Percentiles rank a stretch among this genome's conserved stretches.
Evolutionary conservation across 2,888 invertebrate genomes (phyloP).

Genomic region (Drosophila atroscutellata): DNA sequence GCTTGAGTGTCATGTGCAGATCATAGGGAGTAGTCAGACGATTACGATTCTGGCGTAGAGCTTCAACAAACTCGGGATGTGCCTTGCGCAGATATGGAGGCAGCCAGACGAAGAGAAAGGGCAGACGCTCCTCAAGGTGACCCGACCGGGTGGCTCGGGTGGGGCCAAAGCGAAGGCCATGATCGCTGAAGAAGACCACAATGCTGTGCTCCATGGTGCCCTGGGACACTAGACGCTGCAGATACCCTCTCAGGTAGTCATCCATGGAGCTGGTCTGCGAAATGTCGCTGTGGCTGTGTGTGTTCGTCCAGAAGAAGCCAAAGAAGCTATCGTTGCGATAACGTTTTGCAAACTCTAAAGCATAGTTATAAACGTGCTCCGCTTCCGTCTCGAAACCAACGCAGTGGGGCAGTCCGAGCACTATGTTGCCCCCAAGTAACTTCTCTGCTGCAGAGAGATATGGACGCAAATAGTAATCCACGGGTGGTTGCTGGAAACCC

Average conservation of each 20-base stretch:
- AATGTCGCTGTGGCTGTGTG: slow-evolving; percentile 90
- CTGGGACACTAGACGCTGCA: slow-evolving; percentile 87
- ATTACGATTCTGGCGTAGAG: slow-evolving; percentile 88
- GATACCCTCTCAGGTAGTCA: slow-evolving; percentile 86
- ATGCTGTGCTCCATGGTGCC: slow-evolving; percentile 88
- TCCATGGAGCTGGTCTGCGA: slow-evolving; percentile 90
- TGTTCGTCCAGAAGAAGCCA: slow-evolving; percentile 92
- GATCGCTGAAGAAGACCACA: slow-evolving; percentile 91
- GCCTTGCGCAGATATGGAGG: slow-evolving; percentile 87
- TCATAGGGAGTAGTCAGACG: slow-evolving; percentile 91
- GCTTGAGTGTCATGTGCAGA: slow-evolving; percentile 89
- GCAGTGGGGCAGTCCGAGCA: slow-evolving; percentile 87
- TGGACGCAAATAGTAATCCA: slow-evolving; percentile 93
- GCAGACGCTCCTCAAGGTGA: slow-evolving; percentile 92
- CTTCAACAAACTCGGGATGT: slow-evolving; percentile 86
- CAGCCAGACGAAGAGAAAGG: slow-evolving; percentile 89
- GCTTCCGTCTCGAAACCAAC: slow-evolving; percentile 88
- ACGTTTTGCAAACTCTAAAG: slow-evolving; percentile 88
- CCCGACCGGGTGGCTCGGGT: slow-evolving; percentile 89
- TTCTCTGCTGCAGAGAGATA: slow-evolving; percentile 89
- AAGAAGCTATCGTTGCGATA: slow-evolving; percentile 89
- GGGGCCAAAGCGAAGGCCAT: slow-evolving; percentile 92
- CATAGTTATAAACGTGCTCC: slow-evolving; percentile 90
- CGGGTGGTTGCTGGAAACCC: slow-evolving; percentile 90
- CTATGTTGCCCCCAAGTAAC: slow-evolving; percentile 85